Evolutionary conservation across 2,113 vertebrate genomes (phyloP).

Genomic region (Microcebus murinus): DNA sequence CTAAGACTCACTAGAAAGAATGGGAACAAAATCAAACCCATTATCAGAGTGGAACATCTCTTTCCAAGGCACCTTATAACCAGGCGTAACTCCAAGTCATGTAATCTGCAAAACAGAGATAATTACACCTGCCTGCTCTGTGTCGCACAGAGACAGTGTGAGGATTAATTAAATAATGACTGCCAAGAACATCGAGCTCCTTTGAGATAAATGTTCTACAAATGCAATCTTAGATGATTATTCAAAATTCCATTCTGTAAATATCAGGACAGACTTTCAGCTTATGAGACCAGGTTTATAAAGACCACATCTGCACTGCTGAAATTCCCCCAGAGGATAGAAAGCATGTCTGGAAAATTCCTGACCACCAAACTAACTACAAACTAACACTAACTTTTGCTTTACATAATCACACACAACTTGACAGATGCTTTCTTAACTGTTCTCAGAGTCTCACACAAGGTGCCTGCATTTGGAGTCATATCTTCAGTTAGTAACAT

Average conservation of each 20-base stretch:
- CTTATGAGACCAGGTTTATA: constrained; percentile 41
- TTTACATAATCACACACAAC: not conserved
- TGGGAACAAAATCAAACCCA: constrained; percentile 10
- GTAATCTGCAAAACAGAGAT: constrained; percentile 65
- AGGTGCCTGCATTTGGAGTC: not conserved
- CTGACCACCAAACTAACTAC: constrained; percentile 7
- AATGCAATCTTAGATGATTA: constrained; percentile 74
- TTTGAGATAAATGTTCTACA: constrained; percentile 66
- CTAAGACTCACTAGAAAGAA: not conserved
- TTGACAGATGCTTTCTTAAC: not conserved
- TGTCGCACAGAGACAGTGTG: constrained; percentile 45
- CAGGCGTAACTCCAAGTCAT: constrained; percentile 67
- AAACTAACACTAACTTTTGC: not conserved
- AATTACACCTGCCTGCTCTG: constrained; percentile 70
- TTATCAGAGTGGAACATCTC: constrained; percentile 46
- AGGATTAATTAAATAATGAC: constrained; percentile 79
- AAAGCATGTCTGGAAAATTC: constrained; percentile 49
- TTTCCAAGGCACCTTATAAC: constrained; percentile 52
- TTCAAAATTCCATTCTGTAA: constrained; percentile 72
- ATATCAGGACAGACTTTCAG: constrained; percentile 69
- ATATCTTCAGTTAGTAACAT: not conserved
- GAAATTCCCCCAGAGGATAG: constrained; percentile 19
- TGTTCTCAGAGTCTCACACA: not conserved
- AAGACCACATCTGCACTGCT: constrained; percentile 32
- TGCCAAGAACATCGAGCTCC: constrained; percentile 68